Percentiles rank a stretch among this genome's conserved stretches.
These are phyloP conservation scores for Lepidurus apus DNA, from an alignment of 1,140 invertebrate genomes.

Conservation along the genomic window DNA sequence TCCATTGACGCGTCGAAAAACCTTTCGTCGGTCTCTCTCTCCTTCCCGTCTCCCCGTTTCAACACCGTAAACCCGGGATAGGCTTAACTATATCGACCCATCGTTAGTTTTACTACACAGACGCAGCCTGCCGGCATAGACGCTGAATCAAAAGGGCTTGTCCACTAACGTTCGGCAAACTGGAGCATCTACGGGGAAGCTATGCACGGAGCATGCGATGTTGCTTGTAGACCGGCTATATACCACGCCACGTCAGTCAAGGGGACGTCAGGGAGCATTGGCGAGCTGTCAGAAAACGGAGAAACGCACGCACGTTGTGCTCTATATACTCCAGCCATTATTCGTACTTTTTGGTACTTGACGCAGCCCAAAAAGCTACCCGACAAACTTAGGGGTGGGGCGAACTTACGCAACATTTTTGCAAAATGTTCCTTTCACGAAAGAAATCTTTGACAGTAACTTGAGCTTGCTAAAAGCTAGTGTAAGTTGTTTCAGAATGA, in stretches of 20 bases:
- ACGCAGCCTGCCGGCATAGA: background rate
- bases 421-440: background rate
- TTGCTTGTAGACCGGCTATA: background rate
- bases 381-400: background rate
- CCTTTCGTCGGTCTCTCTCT: background rate
- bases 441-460: no score
- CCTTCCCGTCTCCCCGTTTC: background rate
- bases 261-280: background rate
- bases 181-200: background rate
- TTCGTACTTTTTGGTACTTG: background rate
- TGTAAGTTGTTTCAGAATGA: no score
- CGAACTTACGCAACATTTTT: background rate
- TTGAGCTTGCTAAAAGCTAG: no score
- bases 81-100: slow-evolving; percentile 12
- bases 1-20: background rate
- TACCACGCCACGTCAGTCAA: background rate
- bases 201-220: background rate
- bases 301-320: slow-evolving; percentile 1
- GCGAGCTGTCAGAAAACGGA: slow-evolving; percentile 6
- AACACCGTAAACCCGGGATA: background rate
- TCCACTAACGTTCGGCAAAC: background rate
- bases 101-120: slow-evolving; percentile 12
- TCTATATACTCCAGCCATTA: background rate
- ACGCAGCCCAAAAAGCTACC: background rate
- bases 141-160: slow-evolving; percentile 1